Evolutionary conservation across 1,140 invertebrate genomes (phyloP).

Genomic region (Lasaia peninsularis): DNA sequence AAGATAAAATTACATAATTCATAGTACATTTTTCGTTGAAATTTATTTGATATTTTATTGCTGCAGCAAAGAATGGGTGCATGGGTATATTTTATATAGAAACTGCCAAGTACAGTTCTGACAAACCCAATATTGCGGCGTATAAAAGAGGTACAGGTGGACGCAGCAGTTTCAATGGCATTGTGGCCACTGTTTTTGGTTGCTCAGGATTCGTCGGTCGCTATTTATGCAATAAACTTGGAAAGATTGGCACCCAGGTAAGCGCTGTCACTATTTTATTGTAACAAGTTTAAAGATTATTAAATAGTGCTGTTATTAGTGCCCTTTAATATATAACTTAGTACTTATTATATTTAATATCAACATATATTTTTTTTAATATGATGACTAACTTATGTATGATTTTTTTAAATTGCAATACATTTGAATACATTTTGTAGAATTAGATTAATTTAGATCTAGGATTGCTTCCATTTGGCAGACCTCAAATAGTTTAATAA

Average conservation of each 20-base stretch:
- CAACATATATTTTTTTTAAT: no score
- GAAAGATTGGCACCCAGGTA: slow-evolving; percentile 91
- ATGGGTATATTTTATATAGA: slow-evolving; percentile 65
- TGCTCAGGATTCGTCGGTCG: slow-evolving; percentile 91
- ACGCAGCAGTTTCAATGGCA: slow-evolving; percentile 96
- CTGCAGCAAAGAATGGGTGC: slow-evolving; percentile 54
- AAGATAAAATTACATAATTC: slow-evolving; percentile 36
- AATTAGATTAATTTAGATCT: no score
- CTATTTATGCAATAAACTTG: slow-evolving; percentile 91
- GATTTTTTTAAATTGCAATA: no score
- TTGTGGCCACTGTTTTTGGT: slow-evolving; percentile 98
- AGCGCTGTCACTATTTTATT: no score
- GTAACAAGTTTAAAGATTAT: no score
- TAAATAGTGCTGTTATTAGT: no score
- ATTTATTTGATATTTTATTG: slow-evolving; percentile 8
- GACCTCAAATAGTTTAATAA: no score
- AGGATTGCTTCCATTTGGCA: no score
- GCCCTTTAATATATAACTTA: no score
- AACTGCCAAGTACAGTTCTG: slow-evolving; percentile 52
- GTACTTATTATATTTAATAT: no score
- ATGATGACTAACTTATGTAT: no score
- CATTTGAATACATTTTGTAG: no score
- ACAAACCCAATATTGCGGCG: slow-evolving; percentile 57
- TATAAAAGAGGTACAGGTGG: slow-evolving; percentile 93
- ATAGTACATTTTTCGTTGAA: slow-evolving; percentile 1